These are phyloP conservation scores for Crotalus helleri DNA, from an alignment of 2,113 vertebrate species.

Conservation along the genomic window DNA sequence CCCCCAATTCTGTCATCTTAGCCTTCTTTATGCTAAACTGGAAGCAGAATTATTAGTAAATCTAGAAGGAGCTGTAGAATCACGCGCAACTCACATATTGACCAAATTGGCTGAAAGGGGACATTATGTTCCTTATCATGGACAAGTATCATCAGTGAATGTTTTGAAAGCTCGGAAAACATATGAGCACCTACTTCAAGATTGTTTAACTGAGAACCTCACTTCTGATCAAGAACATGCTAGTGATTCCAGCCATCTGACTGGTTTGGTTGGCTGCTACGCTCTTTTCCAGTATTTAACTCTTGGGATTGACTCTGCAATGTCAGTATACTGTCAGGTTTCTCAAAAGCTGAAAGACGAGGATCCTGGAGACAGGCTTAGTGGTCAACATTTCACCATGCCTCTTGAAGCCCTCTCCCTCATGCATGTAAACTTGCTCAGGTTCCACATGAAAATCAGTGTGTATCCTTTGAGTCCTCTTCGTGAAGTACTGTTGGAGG, in stretches of 20 bases:
- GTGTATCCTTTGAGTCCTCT: conserved; percentile 82
- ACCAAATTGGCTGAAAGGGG: conserved; percentile 76
- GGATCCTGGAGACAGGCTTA: conserved; percentile 1
- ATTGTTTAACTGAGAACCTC: conserved; percentile 49
- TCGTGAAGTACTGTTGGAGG: conserved; percentile 72
- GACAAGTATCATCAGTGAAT: conserved; percentile 69
- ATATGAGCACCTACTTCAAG: conserved; percentile 75
- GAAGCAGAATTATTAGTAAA: conserved; percentile 72
- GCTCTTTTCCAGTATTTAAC: conserved; percentile 95
- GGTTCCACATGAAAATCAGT: conserved; percentile 74
- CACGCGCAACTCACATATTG: conserved; percentile 76
- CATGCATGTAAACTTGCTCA: conserved; percentile 78
- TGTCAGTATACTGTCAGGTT: conserved; percentile 70
- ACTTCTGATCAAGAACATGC: not conserved
- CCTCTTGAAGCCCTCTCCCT: conserved; percentile 76
- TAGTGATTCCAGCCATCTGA: conserved; percentile 39
- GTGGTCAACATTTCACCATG: conserved; percentile 29
- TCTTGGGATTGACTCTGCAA: conserved; percentile 78
- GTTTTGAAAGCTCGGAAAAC: conserved; percentile 86
- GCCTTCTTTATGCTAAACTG: conserved; percentile 85
- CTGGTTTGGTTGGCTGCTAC: conserved; percentile 78
- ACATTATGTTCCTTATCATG: conserved; percentile 58
- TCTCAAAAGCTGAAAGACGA: conserved; percentile 63
- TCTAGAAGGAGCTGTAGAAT: conserved; percentile 39
- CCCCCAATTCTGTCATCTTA: conserved; percentile 76